These are phyloP conservation scores for Brachyalestes nurse DNA, from an alignment of 2,797 vertebrate genomes.

Conservation along the genomic window DNA sequence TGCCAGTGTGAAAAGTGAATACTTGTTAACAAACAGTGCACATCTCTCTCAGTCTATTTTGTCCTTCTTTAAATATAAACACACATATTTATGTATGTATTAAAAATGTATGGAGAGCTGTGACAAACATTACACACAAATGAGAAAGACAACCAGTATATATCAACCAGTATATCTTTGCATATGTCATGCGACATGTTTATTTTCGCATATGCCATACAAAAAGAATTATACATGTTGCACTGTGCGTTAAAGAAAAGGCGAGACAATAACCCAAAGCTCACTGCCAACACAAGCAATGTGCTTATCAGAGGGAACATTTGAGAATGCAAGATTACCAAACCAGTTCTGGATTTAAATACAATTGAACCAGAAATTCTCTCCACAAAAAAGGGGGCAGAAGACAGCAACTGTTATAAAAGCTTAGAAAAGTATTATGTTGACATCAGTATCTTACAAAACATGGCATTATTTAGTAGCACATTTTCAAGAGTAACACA, in stretches of 20 bases:
- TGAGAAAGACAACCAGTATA: too few relatives aligned
- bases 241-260: background rate
- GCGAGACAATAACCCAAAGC: background rate
- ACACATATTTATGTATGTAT: too few relatives aligned
- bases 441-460: background rate
- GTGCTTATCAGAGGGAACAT: background rate
- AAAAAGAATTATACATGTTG: background rate
- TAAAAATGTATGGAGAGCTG: too few relatives aligned
- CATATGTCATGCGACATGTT: too few relatives aligned
- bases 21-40: too few relatives aligned
- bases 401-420: background rate
- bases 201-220: background rate
- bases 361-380: background rate
- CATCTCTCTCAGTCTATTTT: too few relatives aligned
- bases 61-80: too few relatives aligned
- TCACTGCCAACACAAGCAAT: background rate
- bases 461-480: background rate
- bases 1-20: too few relatives aligned
- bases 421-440: background rate
- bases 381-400: background rate
- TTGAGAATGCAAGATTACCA: background rate
- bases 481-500: too few relatives aligned
- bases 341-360: background rate
- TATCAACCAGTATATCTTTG: too few relatives aligned
- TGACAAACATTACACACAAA: too few relatives aligned